These are phyloP conservation scores for Cinclus cinclus DNA, from an alignment of 2,113 vertebrate genomes.

Conservation along the genomic window DNA sequence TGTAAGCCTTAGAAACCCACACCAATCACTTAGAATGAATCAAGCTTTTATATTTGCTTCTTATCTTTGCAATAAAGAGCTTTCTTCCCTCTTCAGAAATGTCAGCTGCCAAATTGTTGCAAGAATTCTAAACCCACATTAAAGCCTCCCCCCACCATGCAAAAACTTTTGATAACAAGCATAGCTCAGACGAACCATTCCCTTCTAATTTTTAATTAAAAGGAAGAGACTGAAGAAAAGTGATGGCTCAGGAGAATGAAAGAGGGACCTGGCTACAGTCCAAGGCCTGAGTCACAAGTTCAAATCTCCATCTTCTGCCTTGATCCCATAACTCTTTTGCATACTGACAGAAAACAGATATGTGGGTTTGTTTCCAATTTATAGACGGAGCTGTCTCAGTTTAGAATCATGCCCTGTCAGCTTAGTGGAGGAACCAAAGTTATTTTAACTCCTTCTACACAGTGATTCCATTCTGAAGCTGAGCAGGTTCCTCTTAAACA, in stretches of 20 bases:
- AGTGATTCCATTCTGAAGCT: background rate
- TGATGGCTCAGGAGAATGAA: constrained; percentile 50
- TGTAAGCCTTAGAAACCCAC: constrained; percentile 29
- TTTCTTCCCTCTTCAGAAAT: background rate
- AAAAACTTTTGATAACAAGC: constrained; percentile 39
- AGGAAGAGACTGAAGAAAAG: constrained; percentile 33
- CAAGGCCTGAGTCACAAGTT: constrained; percentile 58
- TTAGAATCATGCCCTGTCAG: background rate
- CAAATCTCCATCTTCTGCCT: constrained; percentile 10
- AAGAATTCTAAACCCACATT: constrained; percentile 57
- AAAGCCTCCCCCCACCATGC: background rate
- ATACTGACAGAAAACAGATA: constrained; percentile 38
- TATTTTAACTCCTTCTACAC: constrained; percentile 32
- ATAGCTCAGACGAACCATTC: background rate
- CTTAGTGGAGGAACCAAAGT: background rate
- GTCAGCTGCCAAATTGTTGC: constrained; percentile 20
- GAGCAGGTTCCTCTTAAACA: background rate
- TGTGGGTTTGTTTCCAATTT: constrained; percentile 5
- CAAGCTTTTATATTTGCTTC: constrained; percentile 27
- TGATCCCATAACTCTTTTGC: constrained; percentile 11
- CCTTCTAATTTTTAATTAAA: constrained; percentile 42
- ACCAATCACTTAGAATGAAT: constrained; percentile 29
- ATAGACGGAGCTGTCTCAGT: constrained; percentile 10
- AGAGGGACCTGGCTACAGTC: constrained; percentile 27
- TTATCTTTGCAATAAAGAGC: constrained; percentile 38